Conservation (phyloP, 2,888 invertebrate species). For the Erebia ligea region DNA sequence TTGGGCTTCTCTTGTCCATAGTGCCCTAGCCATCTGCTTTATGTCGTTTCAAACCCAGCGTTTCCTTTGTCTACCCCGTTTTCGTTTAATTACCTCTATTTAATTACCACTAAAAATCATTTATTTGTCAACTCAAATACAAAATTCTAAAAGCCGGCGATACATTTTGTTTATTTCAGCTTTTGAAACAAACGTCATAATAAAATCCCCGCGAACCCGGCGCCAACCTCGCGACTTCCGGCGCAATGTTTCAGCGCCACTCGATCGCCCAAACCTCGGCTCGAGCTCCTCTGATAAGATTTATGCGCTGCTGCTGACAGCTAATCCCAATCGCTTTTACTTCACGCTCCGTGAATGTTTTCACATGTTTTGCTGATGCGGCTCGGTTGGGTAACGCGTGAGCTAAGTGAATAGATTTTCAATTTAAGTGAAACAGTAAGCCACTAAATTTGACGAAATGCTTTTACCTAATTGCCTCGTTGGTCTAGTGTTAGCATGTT, state of each 20-base stretch:
- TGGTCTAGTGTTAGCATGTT: no score
- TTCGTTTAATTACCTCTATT: no score
- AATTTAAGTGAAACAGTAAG: not conserved
- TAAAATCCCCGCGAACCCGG: not conserved
- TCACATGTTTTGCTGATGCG: constrained; percentile 4
- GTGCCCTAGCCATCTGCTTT: no score
- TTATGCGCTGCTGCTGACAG: constrained; percentile 75
- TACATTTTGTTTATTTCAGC: no score
- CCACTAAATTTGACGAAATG: not conserved
- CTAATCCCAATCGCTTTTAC: constrained; percentile 68
- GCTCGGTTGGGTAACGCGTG: not conserved
- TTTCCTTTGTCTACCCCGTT: no score
- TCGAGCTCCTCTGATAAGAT: constrained; percentile 72
- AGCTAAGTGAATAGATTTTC: not conserved
- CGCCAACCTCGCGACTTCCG: not conserved
- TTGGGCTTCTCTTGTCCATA: no score
- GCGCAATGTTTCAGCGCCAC: constrained; percentile 37
- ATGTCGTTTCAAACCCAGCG: no score
- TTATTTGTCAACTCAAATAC: no score
- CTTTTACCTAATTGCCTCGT: no score
- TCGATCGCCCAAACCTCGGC: constrained; percentile 73
- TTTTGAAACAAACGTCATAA: not conserved
- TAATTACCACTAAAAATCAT: no score
- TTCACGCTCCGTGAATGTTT: constrained; percentile 51
- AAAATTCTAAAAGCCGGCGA: no score